A percentile compares a stretch with the other conserved stretches of the same genome.
Conservation (phyloP, 2,113 vertebrate genomes). For the Cricetomys ansorgei region DNA sequence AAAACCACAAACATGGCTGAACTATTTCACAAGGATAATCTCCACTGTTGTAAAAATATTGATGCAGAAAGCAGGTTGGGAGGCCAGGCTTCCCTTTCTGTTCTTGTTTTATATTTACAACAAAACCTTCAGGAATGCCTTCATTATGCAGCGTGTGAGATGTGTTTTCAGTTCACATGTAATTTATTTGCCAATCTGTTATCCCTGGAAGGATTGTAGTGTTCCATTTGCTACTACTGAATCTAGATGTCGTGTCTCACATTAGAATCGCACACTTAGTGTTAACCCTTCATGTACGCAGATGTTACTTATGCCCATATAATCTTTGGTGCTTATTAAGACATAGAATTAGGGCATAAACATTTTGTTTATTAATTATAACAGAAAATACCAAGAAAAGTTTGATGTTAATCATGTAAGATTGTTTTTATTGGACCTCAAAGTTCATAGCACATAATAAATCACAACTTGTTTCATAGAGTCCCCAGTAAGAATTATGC, state of each 20-base stretch:
- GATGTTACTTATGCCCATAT: neutral
- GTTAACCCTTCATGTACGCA: neutral
- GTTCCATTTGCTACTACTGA: neutral
- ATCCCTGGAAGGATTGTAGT: neutral
- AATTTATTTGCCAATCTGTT: neutral
- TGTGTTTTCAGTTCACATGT: slow-evolving; percentile 25
- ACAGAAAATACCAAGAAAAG: neutral
- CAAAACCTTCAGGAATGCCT: slow-evolving; percentile 37
- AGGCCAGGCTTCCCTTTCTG: neutral
- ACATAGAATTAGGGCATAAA: neutral
- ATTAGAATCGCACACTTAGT: slow-evolving; percentile 6
- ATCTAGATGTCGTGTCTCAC: neutral
- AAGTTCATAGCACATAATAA: neutral
- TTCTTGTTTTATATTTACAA: neutral
- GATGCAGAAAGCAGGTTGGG: neutral
- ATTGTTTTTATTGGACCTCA: too few species aligned
- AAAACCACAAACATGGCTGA: neutral
- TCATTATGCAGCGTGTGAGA: neutral
- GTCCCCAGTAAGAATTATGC: neutral
- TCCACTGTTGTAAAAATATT: neutral
- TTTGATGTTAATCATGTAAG: too few species aligned
- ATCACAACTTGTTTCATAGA: neutral
- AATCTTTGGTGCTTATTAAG: slow-evolving; percentile 9
- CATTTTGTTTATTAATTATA: neutral
- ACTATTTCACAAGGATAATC: neutral